A percentile compares a stretch with the other conserved stretches of the same genome.
phyloP scores from a whole-genome alignment of 1,140 invertebrate genomes.

The Drosophila funebris region DNA sequence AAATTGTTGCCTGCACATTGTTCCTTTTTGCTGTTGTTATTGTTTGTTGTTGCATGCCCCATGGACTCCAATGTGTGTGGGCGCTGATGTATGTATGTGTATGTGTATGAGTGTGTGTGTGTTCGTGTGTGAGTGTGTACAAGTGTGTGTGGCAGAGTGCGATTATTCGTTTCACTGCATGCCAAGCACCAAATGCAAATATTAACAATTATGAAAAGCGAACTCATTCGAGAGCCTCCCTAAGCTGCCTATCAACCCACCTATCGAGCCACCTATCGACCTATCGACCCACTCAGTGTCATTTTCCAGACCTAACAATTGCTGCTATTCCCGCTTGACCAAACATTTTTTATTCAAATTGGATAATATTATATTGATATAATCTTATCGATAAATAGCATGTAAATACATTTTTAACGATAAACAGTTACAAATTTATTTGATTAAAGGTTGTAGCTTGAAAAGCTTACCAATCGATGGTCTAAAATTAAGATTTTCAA shows the following conservation, averaged over 20 bases:
- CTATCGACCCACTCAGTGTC: not conserved
- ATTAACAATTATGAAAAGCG: slow-evolving; percentile 69
- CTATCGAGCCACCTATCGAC: not conserved
- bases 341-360: no score
- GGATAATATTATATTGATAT: not conserved
- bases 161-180: slow-evolving; percentile 61
- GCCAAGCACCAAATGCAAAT: slow-evolving; percentile 68
- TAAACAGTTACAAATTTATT: no score
- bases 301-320: not conserved
- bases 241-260: not conserved
- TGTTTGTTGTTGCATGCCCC: slow-evolving; percentile 26
- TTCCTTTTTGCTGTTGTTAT: slow-evolving; percentile 8
- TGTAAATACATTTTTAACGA: no score
- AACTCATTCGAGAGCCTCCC: slow-evolving; percentile 2
- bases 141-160: slow-evolving; percentile 36
- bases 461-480: no score
- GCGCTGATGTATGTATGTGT: not conserved
- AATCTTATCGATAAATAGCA: no score
- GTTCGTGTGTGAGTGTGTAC: not conserved
- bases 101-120: not conserved
- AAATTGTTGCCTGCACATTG: slow-evolving; percentile 31
- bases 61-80: not conserved
- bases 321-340: not conserved
- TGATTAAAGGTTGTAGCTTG: no score
- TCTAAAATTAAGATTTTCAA: no score